Percentiles rank a stretch among this genome's conserved stretches.
Evolutionary conservation across 2,797 vertebrate species (phyloP).

Genomic region (Halcyon chelicuti): DNA sequence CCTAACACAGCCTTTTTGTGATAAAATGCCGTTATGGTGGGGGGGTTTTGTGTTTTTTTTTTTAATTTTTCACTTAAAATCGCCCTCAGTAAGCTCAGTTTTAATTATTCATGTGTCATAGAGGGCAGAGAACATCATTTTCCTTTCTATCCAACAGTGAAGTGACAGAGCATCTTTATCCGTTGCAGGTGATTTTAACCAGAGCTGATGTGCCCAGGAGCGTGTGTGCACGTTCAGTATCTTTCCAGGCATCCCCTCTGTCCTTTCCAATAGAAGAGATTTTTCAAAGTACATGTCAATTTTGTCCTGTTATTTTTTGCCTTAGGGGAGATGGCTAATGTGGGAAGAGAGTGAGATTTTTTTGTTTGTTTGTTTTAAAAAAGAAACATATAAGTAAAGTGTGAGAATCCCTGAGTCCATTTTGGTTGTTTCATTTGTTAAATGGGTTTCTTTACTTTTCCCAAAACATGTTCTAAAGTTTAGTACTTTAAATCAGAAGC

Average conservation of each 20-base stretch:
- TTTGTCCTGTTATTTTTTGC: background rate
- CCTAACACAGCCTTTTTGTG: background rate
- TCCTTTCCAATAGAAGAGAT: background rate
- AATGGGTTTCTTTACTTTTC: background rate
- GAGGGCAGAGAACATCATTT: background rate
- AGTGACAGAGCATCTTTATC: constrained; percentile 4
- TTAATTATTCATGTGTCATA: background rate
- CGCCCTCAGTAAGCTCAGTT: background rate
- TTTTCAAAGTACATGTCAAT: background rate
- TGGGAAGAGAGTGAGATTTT: background rate
- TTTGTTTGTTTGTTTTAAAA: background rate
- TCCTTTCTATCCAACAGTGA: background rate
- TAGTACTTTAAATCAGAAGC: background rate
- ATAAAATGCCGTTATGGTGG: background rate
- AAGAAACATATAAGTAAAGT: background rate
- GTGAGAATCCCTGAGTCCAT: background rate
- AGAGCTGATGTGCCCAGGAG: background rate
- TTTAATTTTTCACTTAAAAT: background rate
- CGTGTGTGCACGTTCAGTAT: background rate
- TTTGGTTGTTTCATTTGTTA: background rate
- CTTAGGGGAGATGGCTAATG: background rate
- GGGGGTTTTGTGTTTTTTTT: no score
- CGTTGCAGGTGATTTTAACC: background rate
- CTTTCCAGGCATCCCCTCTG: background rate
- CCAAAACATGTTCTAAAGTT: background rate